Percentiles rank a stretch among this genome's conserved stretches.
These are phyloP conservation scores for Eudemis profundana DNA, from an alignment of 2,888 invertebrate genomes.

Conservation along the genomic window DNA sequence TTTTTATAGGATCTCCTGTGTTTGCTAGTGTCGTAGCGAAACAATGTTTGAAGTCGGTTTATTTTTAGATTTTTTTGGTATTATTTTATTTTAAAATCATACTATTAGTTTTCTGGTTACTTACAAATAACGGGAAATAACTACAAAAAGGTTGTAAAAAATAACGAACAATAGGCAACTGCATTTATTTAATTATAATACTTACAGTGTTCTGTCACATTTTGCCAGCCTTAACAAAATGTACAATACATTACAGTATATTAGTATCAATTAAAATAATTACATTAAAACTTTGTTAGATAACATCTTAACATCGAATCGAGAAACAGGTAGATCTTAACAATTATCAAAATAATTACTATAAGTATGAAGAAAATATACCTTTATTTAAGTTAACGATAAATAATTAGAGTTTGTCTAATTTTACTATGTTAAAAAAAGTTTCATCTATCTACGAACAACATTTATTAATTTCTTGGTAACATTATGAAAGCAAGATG, in stretches of 20 bases:
- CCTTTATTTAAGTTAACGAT: constrained; percentile 49
- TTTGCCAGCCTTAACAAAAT: constrained; percentile 83
- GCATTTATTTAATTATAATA: constrained; percentile 69
- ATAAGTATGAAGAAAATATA: constrained; percentile 15
- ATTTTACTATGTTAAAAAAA: constrained; percentile 9
- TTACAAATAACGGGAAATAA: too few relatives aligned
- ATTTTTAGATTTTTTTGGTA: too few relatives aligned
- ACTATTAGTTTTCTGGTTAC: too few relatives aligned
- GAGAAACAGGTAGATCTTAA: constrained; percentile 36
- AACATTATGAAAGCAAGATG: constrained; percentile 26
- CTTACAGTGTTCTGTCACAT: constrained; percentile 65
- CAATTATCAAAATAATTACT: constrained; percentile 22
- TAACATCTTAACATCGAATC: constrained; percentile 41
- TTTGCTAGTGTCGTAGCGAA: too few relatives aligned
- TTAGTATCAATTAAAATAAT: constrained; percentile 37
- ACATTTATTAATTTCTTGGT: constrained; percentile 44
- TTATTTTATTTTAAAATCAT: too few relatives aligned
- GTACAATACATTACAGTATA: constrained; percentile 49
- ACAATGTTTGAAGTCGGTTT: too few relatives aligned
- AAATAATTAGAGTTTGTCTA: constrained; percentile 20
- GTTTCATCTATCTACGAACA: constrained; percentile 52
- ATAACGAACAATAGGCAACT: constrained; percentile 69
- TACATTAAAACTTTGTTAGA: constrained; percentile 33
- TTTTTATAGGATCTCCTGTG: too few relatives aligned
- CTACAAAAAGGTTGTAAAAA: constrained; percentile 50